A percentile compares a stretch with the other conserved stretches of the same genome.
Conservation (phyloP, 2,888 invertebrate species). For the Drosophila robusta region DNA sequence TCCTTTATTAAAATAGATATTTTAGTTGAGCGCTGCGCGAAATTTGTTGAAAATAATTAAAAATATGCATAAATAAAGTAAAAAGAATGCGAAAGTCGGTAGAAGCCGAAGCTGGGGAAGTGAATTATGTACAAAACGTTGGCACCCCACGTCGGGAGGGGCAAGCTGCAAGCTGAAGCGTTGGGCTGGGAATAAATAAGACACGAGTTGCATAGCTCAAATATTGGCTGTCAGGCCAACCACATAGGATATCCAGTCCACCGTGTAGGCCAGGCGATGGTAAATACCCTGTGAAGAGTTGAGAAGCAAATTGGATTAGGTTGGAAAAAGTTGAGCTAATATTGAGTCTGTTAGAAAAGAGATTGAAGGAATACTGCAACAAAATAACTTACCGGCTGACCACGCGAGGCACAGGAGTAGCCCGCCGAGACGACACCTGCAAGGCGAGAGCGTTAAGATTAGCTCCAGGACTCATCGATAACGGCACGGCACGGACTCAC, state of each 20-base stretch:
- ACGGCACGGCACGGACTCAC: slow-evolving; percentile 49
- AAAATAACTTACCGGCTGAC: slow-evolving; percentile 91
- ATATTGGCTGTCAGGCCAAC: slow-evolving; percentile 84
- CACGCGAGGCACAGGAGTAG: slow-evolving; percentile 96
- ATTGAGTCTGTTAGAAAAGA: no score
- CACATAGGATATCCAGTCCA: slow-evolving; percentile 94
- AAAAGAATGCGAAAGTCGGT: slow-evolving; percentile 31
- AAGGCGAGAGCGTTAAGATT: neutral
- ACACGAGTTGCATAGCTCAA: slow-evolving; percentile 59
- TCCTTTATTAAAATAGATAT: slow-evolving; percentile 4
- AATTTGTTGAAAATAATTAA: slow-evolving; percentile 46
- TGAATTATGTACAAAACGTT: slow-evolving; percentile 71
- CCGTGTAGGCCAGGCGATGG: slow-evolving; percentile 96
- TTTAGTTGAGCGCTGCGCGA: slow-evolving; percentile 44
- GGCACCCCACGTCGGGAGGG: slow-evolving; percentile 38
- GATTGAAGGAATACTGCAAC: no score
- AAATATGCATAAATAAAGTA: slow-evolving; percentile 57
- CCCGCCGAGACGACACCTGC: slow-evolving; percentile 95
- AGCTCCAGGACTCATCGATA: rapidly evolving
- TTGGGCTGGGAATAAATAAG: slow-evolving; percentile 57
- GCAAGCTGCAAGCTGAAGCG: slow-evolving; percentile 35
- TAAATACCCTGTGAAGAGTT: slow-evolving; percentile 89
- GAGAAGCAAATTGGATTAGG: neutral
- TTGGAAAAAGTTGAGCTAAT: neutral
- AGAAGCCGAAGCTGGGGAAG: slow-evolving; percentile 48